Evolutionary conservation across 2,888 invertebrate species (phyloP).

Genomic region (Criorhina ranunculi): DNA sequence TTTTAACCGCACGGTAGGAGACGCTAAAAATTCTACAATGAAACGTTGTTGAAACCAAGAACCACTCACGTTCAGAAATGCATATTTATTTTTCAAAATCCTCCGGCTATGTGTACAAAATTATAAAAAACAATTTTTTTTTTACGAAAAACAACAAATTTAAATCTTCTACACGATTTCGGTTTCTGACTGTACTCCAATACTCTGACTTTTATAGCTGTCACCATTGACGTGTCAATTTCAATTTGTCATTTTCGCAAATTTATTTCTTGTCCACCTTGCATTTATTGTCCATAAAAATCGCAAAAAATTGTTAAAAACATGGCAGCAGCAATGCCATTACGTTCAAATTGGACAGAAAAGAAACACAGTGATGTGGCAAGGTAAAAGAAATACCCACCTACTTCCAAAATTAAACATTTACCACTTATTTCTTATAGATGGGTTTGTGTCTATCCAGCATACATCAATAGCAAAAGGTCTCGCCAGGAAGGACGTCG

Average conservation of each 20-base stretch:
- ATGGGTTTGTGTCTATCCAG: slow-evolving; percentile 99
- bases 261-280: slow-evolving; percentile 18
- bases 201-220: slow-evolving; percentile 1
- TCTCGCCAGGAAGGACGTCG: slow-evolving; percentile 95
- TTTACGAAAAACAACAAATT: no score
- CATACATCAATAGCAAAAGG: slow-evolving; percentile 97
- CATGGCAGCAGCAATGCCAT: slow-evolving; percentile 86
- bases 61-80: no score
- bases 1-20: no score
- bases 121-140: no score
- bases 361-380: slow-evolving; percentile 93
- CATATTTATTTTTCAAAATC: no score
- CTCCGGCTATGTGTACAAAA: no score
- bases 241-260: slow-evolving; percentile 22
- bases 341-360: slow-evolving; percentile 88
- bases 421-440: slow-evolving; percentile 82
- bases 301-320: slow-evolving; percentile 17
- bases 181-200: slow-evolving; percentile 10
- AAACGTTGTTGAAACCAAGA: no score
- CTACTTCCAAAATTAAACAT: neutral
- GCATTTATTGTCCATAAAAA: slow-evolving; percentile 41
- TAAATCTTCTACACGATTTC: neutral
- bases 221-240: slow-evolving; percentile 69
- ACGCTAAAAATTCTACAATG: no score
- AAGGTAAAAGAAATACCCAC: slow-evolving; percentile 85